phyloP scores from a whole-genome alignment of 92 coral and sea anemone genomes.

The Bergia puertoricense region DNA sequence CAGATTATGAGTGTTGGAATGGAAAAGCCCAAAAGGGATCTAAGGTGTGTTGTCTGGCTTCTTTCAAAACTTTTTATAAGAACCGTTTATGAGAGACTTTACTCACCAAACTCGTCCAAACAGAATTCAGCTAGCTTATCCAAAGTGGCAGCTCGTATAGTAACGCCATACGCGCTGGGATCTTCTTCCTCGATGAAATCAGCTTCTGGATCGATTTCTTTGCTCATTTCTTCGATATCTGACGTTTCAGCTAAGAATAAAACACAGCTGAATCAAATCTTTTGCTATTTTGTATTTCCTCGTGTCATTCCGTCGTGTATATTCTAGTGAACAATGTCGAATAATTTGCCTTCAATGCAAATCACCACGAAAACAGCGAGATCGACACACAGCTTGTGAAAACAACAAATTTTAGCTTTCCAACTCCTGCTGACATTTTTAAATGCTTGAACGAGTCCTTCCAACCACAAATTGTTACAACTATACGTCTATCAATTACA shows the following conservation, averaged over 20 bases:
- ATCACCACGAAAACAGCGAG: not conserved
- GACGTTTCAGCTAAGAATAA: slow-evolving; percentile 38
- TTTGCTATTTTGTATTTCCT: not conserved
- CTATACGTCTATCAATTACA: slow-evolving; percentile 17
- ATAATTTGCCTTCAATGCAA: slow-evolving; percentile 4
- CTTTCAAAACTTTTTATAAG: not conserved
- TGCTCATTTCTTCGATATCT: slow-evolving; percentile 36
- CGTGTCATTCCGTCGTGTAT: not conserved
- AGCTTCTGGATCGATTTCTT: slow-evolving; percentile 41
- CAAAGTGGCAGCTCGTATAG: slow-evolving; percentile 76
- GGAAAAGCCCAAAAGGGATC: not conserved
- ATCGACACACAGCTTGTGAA: not conserved
- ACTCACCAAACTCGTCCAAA: slow-evolving; percentile 88
- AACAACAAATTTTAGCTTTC: not conserved
- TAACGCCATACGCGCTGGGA: slow-evolving; percentile 38
- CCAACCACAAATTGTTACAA: slow-evolving; percentile 31
- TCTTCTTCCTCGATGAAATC: slow-evolving; percentile 68
- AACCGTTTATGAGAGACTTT: not conserved
- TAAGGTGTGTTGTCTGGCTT: not conserved
- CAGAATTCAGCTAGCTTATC: slow-evolving; percentile 90
- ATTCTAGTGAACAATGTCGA: not conserved
- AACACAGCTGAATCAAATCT: slow-evolving; percentile 28
- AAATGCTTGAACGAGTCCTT: slow-evolving; percentile 17
- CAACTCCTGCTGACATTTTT: slow-evolving; percentile 29
- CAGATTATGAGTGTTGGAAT: not conserved